A percentile compares a stretch with the other conserved stretches of the same genome.
Evolutionary conservation across 2,113 vertebrate genomes (phyloP).

Genomic region (Hippopotamus amphibius): DNA sequence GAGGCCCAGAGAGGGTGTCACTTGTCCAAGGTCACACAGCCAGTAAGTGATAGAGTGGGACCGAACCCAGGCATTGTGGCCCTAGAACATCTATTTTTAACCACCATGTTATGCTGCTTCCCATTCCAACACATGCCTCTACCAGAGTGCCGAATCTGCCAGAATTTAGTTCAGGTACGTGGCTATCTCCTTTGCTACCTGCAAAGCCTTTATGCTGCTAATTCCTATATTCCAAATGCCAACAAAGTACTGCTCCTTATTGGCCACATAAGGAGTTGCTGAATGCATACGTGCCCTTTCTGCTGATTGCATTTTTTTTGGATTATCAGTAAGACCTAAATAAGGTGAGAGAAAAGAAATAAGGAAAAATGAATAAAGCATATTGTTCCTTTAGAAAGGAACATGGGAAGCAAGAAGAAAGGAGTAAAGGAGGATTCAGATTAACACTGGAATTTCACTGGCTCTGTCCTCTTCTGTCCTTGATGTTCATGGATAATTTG

Average conservation of each 20-base stretch:
- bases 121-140: accelerated
- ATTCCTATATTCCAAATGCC: background rate
- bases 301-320: background rate
- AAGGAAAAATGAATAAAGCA: background rate
- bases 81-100: background rate
- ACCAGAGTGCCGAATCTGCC: too few species aligned
- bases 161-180: too few species aligned
- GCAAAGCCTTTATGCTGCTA: background rate
- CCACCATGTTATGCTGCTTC: accelerated
- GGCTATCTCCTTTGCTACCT: background rate
- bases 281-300: background rate
- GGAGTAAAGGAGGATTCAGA: background rate
- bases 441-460: background rate
- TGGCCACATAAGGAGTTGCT: background rate
- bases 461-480: background rate
- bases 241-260: background rate
- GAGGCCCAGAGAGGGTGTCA: background rate
- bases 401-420: background rate
- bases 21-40: background rate
- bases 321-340: background rate
- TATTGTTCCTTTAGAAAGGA: background rate
- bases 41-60: background rate
- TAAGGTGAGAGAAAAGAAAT: background rate
- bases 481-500: background rate
- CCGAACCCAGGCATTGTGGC: background rate